A percentile compares a stretch with the other conserved stretches of the same genome.
phyloP scores from a whole-genome alignment of 1,140 invertebrate species.

The Trichoplusia ni region DNA sequence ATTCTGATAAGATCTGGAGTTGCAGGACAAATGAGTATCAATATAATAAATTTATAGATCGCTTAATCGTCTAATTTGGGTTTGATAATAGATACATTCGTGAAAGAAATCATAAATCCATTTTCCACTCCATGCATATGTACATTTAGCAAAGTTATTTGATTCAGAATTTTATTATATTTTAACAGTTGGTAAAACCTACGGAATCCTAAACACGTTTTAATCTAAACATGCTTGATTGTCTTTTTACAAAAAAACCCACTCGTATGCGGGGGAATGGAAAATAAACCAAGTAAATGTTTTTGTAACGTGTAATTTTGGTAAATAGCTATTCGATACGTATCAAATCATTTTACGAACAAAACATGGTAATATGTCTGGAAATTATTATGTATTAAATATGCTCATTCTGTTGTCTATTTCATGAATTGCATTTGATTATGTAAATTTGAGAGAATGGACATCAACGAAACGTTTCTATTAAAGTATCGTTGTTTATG shows the following conservation, averaged over 20 bases:
- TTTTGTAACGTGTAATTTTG: conserved; percentile 74
- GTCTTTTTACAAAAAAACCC: conserved; percentile 67
- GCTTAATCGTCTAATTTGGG: too few species aligned
- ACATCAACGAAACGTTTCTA: too few species aligned
- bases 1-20: too few species aligned
- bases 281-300: conserved; percentile 71
- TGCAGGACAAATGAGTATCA: too few species aligned
- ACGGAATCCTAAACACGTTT: conserved; percentile 1
- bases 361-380: conserved; percentile 51
- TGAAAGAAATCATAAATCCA: background rate
- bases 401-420: conserved; percentile 16
- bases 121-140: background rate
- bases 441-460: background rate
- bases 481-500: too few species aligned
- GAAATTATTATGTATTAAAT: conserved; percentile 37
- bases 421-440: conserved; percentile 2
- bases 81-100: too few species aligned
- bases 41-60: too few species aligned
- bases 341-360: conserved; percentile 70
- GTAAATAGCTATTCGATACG: conserved; percentile 77
- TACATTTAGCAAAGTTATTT: background rate
- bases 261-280: conserved; percentile 68
- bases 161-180: background rate
- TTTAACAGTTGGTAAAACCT: conserved; percentile 6
- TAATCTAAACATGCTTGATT: conserved; percentile 37